Evolutionary conservation across 1,140 invertebrate species (phyloP).

Genomic region (Hylaeus anthracinus): DNA sequence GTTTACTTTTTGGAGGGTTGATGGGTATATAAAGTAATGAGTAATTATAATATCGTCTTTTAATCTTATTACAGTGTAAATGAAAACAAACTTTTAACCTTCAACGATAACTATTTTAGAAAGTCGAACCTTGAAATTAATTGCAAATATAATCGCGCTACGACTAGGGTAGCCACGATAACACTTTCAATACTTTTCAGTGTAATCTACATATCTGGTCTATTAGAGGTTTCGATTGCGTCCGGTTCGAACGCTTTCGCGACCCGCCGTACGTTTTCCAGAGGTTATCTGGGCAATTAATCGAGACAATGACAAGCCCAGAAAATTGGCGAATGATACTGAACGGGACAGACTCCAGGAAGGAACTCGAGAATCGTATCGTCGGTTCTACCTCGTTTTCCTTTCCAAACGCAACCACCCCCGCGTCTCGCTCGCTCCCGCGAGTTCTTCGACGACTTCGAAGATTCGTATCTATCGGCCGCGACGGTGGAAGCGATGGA

Average conservation of each 20-base stretch:
- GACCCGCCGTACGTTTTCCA: not conserved
- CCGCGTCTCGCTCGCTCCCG: not conserved
- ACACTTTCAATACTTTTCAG: not conserved
- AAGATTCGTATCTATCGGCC: slow-evolving; percentile 56
- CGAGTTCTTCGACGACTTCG: slow-evolving; percentile 56
- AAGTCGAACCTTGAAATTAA: too few species aligned
- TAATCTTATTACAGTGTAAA: too few species aligned
- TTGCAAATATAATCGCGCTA: not conserved
- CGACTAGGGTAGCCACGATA: not conserved
- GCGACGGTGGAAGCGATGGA: slow-evolving; percentile 44
- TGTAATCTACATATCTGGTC: not conserved
- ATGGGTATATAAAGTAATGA: too few species aligned
- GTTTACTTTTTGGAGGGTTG: too few species aligned
- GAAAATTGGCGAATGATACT: slow-evolving; percentile 32
- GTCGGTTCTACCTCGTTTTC: slow-evolving; percentile 1
- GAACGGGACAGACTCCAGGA: not conserved
- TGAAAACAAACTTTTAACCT: not conserved
- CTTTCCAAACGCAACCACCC: slow-evolving; percentile 1
- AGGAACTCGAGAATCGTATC: slow-evolving; percentile 44
- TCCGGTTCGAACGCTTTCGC: not conserved
- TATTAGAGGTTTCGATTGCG: not conserved
- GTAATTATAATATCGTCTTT: too few species aligned
- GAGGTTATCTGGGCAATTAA: slow-evolving; percentile 43
- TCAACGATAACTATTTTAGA: too few species aligned
- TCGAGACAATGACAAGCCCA: slow-evolving; percentile 29